Percentiles rank a stretch among this genome's conserved stretches.
phyloP scores from a whole-genome alignment of 2,888 invertebrate genomes.

The Boloria euphrosyne region DNA sequence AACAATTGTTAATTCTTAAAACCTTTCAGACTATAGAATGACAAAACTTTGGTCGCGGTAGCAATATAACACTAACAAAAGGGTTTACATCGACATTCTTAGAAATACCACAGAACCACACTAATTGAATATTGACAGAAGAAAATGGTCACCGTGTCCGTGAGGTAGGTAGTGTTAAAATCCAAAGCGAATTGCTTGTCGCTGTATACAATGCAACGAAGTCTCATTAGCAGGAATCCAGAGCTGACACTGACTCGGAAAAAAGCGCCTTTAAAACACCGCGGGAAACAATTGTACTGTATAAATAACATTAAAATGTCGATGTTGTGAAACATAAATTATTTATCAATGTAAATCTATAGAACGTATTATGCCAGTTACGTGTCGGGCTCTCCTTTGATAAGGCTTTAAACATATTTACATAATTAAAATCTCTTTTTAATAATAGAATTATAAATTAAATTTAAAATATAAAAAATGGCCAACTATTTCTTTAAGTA shows the following conservation, averaged over 20 bases:
- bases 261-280: slow-evolving; percentile 30
- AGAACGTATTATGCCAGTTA: slow-evolving; percentile 2
- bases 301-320: slow-evolving; percentile 29
- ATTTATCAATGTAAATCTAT: slow-evolving; percentile 7
- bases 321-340: slow-evolving; percentile 25
- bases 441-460: not conserved
- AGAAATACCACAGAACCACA: slow-evolving; percentile 41
- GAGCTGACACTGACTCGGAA: slow-evolving; percentile 24
- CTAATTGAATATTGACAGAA: slow-evolving; percentile 35
- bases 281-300: slow-evolving; percentile 24
- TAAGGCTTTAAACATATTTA: slow-evolving; percentile 4
- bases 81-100: slow-evolving; percentile 49
- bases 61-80: slow-evolving; percentile 68
- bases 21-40: slow-evolving; percentile 4
- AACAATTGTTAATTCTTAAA: slow-evolving; percentile 9
- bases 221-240: slow-evolving; percentile 36
- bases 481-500: slow-evolving; percentile 1
- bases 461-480: not conserved
- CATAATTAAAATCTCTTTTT: too few species aligned
- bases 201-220: slow-evolving; percentile 34
- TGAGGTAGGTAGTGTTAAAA: slow-evolving; percentile 33
- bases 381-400: slow-evolving; percentile 6
- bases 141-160: slow-evolving; percentile 37
- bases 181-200: slow-evolving; percentile 38
- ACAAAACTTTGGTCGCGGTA: slow-evolving; percentile 58